A percentile compares a stretch with the other conserved stretches of the same genome.
These are phyloP conservation scores for Psophia crepitans DNA, from an alignment of 2,113 vertebrate genomes.

Conservation along the genomic window DNA sequence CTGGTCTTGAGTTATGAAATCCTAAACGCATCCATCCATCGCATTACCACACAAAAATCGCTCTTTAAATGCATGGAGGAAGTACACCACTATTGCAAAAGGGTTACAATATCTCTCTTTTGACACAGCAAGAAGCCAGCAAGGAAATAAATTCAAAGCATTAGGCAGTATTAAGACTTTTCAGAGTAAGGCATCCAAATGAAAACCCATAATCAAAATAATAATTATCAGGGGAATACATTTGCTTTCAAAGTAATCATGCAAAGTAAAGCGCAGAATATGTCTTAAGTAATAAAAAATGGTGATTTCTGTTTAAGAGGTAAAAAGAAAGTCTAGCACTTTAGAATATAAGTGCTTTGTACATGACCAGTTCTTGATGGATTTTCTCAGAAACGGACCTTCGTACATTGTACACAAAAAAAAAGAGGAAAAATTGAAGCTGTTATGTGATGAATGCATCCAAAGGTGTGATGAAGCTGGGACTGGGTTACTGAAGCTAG, in stretches of 20 bases:
- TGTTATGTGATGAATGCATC: background rate
- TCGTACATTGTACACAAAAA: background rate
- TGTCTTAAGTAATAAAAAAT: background rate
- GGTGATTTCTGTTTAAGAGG: background rate
- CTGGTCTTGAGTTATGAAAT: constrained; percentile 13
- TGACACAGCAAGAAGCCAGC: background rate
- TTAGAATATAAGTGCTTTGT: background rate
- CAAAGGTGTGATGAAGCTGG: background rate
- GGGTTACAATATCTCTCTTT: background rate
- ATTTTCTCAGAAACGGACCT: constrained; percentile 4
- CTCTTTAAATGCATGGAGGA: constrained; percentile 26
- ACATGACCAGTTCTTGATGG: constrained; percentile 4
- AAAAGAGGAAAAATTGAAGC: background rate
- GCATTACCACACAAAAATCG: background rate
- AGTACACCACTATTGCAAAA: background rate
- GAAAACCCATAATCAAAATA: constrained; percentile 48
- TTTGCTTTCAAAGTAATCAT: constrained; percentile 32
- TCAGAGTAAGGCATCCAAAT: constrained; percentile 13
- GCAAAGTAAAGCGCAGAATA: background rate
- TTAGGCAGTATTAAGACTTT: constrained; percentile 16
- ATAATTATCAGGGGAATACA: constrained; percentile 4
- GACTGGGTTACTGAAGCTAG: background rate
- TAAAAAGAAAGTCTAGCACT: background rate
- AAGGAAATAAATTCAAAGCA: constrained; percentile 2
- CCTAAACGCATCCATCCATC: background rate